A percentile compares a stretch with the other conserved stretches of the same genome.
These are phyloP conservation scores for Pelobates cultripes DNA, from an alignment of 2,797 vertebrate species.

Conservation along the genomic window DNA sequence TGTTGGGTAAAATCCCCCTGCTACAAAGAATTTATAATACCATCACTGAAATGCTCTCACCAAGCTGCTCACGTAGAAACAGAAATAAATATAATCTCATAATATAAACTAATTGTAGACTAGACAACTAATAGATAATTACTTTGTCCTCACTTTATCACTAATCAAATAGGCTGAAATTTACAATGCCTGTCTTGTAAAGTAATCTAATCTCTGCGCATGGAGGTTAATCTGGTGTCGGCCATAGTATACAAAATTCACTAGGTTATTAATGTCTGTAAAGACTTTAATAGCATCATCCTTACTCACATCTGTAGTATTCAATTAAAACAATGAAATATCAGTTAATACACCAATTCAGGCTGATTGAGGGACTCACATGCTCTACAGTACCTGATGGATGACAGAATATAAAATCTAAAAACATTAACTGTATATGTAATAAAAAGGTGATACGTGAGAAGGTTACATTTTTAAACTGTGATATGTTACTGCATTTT, in stretches of 20 bases:
- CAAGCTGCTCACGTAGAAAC: too few relatives aligned
- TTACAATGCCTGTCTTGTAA: not conserved
- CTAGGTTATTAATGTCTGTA: slow-evolving; percentile 18
- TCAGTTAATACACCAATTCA: slow-evolving; percentile 27
- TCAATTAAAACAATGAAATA: slow-evolving; percentile 42
- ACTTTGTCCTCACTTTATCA: not conserved
- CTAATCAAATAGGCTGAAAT: not conserved
- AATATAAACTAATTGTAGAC: too few relatives aligned
- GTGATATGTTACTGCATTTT: too few relatives aligned
- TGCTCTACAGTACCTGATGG: too few relatives aligned
- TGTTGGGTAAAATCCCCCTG: too few relatives aligned
- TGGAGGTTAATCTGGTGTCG: slow-evolving; percentile 30
- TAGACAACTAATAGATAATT: not conserved
- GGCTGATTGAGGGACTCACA: not conserved
- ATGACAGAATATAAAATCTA: too few relatives aligned
- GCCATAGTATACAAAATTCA: slow-evolving; percentile 19
- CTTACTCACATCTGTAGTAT: slow-evolving; percentile 32
- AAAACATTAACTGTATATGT: too few relatives aligned
- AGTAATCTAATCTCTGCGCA: slow-evolving; percentile 16
- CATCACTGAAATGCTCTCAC: too few relatives aligned
- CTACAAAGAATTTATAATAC: too few relatives aligned
- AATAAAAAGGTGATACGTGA: too few relatives aligned
- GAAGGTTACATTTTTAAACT: too few relatives aligned
- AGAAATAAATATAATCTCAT: too few relatives aligned
- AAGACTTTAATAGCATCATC: slow-evolving; percentile 44